These are phyloP conservation scores for Peromyscus nudipes DNA, from an alignment of 2,797 vertebrate species.

Conservation along the genomic window DNA sequence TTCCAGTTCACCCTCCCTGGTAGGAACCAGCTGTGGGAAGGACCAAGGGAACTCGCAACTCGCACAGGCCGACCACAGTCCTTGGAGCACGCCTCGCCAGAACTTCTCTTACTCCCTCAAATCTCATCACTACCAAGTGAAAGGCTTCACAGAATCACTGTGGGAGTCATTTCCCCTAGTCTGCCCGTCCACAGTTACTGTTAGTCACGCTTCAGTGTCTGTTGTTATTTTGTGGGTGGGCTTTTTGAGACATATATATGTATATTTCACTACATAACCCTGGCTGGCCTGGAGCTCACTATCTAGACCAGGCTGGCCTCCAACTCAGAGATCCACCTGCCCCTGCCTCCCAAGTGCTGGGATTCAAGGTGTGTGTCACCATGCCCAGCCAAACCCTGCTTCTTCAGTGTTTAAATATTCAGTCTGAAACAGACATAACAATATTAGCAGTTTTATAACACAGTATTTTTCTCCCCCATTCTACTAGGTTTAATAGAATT, in stretches of 20 bases:
- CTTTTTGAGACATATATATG: not conserved
- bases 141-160: conserved; percentile 70
- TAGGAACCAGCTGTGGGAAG: conserved; percentile 71
- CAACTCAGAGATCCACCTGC: not conserved
- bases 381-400: not conserved
- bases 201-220: not conserved
- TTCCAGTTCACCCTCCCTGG: conserved; percentile 69
- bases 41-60: conserved; percentile 75
- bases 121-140: not conserved
- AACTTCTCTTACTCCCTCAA: not conserved
- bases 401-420: conserved; percentile 34
- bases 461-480: not conserved
- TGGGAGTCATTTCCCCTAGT: conserved; percentile 28
- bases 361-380: not conserved
- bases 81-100: not conserved
- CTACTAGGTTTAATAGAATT: not conserved
- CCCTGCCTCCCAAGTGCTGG: not conserved
- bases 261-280: not conserved
- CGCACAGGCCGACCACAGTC: conserved; percentile 41
- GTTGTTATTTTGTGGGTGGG: not conserved
- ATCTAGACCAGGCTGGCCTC: not conserved
- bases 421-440: not conserved
- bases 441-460: conserved; percentile 28
- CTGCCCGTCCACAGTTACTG: not conserved
- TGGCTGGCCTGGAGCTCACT: not conserved